Conservation (phyloP, 1,140 invertebrate genomes). For the Whitmania pigra region DNA sequence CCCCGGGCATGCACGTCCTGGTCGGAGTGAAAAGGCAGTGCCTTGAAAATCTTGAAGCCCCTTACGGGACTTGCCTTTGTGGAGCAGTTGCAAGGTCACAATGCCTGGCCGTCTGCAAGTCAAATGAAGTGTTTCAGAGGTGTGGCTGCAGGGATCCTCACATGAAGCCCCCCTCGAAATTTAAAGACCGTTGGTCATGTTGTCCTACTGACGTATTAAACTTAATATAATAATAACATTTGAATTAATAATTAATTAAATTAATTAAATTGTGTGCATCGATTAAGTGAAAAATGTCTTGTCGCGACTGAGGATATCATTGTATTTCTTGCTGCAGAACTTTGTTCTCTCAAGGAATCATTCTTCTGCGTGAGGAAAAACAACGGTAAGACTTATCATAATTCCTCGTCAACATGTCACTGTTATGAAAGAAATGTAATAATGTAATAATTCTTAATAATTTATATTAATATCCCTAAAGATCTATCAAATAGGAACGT, state of each 20-base stretch:
- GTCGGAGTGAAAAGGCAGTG: constrained; percentile 8
- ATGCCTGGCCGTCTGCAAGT: background rate
- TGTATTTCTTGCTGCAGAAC: background rate
- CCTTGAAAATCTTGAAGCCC: background rate
- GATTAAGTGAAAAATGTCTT: background rate
- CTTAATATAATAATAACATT: background rate
- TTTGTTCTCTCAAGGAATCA: background rate
- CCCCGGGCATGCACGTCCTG: constrained; percentile 18
- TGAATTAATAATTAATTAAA: constrained; percentile 7
- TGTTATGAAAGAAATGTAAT: too few relatives aligned
- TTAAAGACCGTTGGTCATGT: background rate
- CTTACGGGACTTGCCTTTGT: constrained; percentile 11
- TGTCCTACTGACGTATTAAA: too few relatives aligned
- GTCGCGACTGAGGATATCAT: too few relatives aligned
- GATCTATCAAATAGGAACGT: background rate
- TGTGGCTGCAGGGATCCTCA: constrained; percentile 4
- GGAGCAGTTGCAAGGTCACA: background rate
- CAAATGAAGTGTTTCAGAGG: background rate
- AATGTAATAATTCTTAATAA: too few relatives aligned
- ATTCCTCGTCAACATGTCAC: too few relatives aligned
- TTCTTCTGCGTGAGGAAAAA: constrained; percentile 15
- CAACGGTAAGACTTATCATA: background rate
- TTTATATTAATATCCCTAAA: background rate
- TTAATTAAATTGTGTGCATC: background rate
- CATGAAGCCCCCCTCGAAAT: constrained; percentile 1